phyloP scores from a whole-genome alignment of 2,113 vertebrate genomes.

The Vidua chalybeata region DNA sequence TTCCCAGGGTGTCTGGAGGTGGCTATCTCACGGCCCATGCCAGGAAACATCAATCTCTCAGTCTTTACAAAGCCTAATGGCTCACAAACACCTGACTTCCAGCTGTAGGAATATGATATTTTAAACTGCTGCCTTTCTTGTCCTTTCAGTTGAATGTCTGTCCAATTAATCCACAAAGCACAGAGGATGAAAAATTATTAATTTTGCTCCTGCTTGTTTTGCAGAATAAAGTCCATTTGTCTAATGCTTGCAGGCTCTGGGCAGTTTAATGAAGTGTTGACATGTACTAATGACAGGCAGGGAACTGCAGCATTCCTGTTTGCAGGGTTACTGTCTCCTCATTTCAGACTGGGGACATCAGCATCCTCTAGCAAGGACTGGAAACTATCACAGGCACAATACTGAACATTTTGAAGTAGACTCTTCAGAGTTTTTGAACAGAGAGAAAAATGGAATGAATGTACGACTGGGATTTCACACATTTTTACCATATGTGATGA shows the following conservation, averaged over 20 bases:
- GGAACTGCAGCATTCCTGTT: background rate
- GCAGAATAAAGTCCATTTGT: background rate
- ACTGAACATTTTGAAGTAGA: background rate
- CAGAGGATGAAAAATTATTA: background rate
- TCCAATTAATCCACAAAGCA: slow-evolving; percentile 3
- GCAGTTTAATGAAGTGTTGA: slow-evolving; percentile 29
- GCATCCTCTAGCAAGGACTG: background rate
- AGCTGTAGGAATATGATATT: background rate
- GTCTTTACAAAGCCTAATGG: background rate
- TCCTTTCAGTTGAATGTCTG: background rate
- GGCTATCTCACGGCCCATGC: background rate
- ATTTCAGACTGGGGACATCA: background rate
- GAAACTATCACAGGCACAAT: background rate
- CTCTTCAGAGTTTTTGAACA: background rate
- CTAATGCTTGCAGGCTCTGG: background rate
- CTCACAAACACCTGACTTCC: background rate
- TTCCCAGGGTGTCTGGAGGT: background rate
- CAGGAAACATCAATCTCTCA: background rate
- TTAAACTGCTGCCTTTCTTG: background rate
- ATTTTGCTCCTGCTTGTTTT: slow-evolving; percentile 11
- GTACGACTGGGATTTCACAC: background rate
- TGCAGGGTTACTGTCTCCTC: background rate
- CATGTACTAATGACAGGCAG: background rate
- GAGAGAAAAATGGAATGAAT: background rate
- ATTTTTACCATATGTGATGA: background rate